These are phyloP conservation scores for Scyliorhinus canicula DNA, from an alignment of 2,797 vertebrate genomes.

Conservation along the genomic window DNA sequence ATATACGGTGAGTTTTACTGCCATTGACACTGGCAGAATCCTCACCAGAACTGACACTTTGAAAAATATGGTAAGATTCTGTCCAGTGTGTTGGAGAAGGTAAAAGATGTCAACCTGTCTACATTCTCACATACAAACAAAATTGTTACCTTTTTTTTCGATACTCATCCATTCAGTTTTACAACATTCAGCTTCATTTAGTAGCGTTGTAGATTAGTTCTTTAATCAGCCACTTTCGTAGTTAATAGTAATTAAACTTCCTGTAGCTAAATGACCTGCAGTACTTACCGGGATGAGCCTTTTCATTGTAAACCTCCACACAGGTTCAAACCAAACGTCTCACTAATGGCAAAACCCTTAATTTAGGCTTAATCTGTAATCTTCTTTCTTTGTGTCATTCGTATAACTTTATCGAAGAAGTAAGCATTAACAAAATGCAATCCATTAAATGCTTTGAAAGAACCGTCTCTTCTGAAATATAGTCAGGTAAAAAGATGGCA, in stretches of 20 bases:
- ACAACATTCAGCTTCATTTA: neutral
- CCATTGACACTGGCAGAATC: no score
- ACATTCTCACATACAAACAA: neutral
- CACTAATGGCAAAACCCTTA: neutral
- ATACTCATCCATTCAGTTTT: neutral
- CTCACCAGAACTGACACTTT: no score
- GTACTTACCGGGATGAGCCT: constrained; percentile 3
- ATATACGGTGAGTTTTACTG: no score
- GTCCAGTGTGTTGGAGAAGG: neutral
- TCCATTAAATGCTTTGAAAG: constrained; percentile 24
- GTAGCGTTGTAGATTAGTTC: neutral
- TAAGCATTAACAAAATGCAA: constrained; percentile 21
- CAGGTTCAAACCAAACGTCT: constrained; percentile 25
- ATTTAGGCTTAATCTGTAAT: constrained; percentile 33
- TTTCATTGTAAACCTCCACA: constrained; percentile 27
- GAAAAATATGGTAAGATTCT: no score
- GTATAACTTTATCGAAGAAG: constrained; percentile 15
- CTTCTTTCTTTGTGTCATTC: constrained; percentile 5
- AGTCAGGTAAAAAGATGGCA: neutral
- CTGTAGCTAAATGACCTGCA: neutral
- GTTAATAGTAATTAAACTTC: constrained; percentile 28
- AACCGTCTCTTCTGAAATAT: neutral
- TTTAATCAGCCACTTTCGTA: neutral
- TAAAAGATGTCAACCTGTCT: neutral
- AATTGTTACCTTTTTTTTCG: neutral